These are phyloP conservation scores for Camelus dromedarius DNA, from an alignment of 2,113 vertebrate genomes.

Conservation along the genomic window DNA sequence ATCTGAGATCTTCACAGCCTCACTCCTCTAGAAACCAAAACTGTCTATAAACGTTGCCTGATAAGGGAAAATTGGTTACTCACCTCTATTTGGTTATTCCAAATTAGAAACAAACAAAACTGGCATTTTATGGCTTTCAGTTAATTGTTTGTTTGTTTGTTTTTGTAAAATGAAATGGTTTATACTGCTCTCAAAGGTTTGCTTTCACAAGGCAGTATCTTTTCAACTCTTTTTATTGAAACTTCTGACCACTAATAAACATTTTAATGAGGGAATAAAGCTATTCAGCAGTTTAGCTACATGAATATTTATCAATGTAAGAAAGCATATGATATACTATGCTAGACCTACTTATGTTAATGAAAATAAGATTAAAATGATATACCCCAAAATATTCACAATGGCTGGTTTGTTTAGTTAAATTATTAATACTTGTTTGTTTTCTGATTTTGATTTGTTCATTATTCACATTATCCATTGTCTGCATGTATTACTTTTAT, in stretches of 20 bases:
- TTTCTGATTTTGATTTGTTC: neutral
- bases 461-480: neutral
- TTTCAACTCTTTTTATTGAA: neutral
- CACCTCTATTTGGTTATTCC: neutral
- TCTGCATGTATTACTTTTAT: neutral
- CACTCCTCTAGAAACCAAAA: slow-evolving; percentile 27
- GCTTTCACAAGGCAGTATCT: neutral
- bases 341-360: neutral
- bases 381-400: neutral
- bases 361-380: neutral
- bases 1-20: slow-evolving; percentile 49
- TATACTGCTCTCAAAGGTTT: neutral
- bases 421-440: neutral
- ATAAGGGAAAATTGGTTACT: slow-evolving; percentile 58
- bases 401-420: neutral
- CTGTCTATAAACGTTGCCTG: slow-evolving; percentile 46
- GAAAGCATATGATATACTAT: neutral
- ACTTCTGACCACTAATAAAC: neutral
- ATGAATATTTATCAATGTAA: neutral
- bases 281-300: neutral
- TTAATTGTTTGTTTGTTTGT: neutral
- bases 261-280: neutral
- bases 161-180: neutral
- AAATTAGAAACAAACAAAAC: neutral
- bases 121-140: neutral